phyloP scores from a whole-genome alignment of 1,140 invertebrate species.

The Bombus ignitus region DNA sequence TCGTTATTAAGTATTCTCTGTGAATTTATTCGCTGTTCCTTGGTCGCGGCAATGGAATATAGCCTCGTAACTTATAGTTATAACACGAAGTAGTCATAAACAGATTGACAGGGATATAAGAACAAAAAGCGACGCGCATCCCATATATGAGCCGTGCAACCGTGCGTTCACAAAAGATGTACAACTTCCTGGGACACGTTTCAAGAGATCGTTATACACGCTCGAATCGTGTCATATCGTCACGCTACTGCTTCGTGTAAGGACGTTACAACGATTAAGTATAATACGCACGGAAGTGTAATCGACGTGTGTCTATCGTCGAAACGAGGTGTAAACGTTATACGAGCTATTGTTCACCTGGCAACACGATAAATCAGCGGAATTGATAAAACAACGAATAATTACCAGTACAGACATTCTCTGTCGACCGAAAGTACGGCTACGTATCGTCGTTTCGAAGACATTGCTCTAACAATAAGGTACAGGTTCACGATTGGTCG shows the following conservation, averaged over 20 bases:
- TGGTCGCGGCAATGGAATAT: not conserved
- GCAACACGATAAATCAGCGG: not conserved
- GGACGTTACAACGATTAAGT: conserved; percentile 5
- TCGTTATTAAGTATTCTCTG: not conserved
- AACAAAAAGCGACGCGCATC: conserved; percentile 6
- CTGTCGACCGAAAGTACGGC: not conserved
- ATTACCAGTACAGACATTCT: not conserved
- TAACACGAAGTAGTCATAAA: not conserved
- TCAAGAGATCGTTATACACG: not conserved
- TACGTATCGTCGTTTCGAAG: not conserved
- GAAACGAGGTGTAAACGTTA: conserved; percentile 46
- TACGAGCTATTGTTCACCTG: not conserved
- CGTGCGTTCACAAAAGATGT: not conserved
- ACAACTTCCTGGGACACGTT: not conserved
- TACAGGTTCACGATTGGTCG: not conserved
- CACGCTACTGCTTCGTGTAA: not conserved
- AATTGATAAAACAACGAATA: not conserved
- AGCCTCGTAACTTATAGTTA: not conserved
- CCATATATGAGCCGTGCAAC: not conserved
- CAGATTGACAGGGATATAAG: not conserved
- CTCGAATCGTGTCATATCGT: not conserved
- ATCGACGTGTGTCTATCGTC: conserved; percentile 15
- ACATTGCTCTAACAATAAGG: not conserved
- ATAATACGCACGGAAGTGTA: conserved; percentile 9
- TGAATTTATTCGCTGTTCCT: not conserved